Evolutionary conservation across 2,797 vertebrate species (phyloP), one percentile per base, ranked within the genome.

Genomic region (Emydoidea blandingii): DNA sequence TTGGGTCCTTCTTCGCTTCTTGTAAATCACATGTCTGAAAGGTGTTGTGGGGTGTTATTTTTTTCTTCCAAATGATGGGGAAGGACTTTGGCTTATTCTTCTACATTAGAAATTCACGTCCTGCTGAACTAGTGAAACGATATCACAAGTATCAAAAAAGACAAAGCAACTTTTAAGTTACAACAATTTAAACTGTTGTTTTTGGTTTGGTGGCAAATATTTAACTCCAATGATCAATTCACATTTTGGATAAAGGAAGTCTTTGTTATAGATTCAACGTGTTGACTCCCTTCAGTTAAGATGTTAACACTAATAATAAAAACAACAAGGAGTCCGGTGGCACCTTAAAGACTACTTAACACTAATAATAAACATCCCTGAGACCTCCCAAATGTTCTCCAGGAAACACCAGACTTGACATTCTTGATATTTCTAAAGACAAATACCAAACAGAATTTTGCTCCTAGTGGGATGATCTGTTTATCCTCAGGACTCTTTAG

Each of bases 121-220:
- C 27, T 91, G 78, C 68, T 80, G 29, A 65, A 86, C 84, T 78
- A 95, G 54, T 34, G 90, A 76, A 92, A 85, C 29, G 7, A 21
- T 19, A 0, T 19, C 3, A 5, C 16, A n/a, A 37, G 34, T 8
- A 68, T 21, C 65, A 68, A 68, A n/a, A 68, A 8, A 23, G 18
- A 19, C n/a, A 68, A 68, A 65, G 34, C 34, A 65, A 37, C n/a
- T 68, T n/a, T 37, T 37, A 68, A 68, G 34, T 37, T 37, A 21
- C 31, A 65, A 65, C n/a, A 37, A 11, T 68, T 21, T 68, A 19
- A 37, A 37, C 18, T 8, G 18, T 37, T 68, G n/a, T 37, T 68
- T 68, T 68, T 57, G 12, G 34, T 23, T 80, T 65, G 47, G 29
- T 44, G 16, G 49, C 56, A 74, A 62, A 52, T 68, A 82, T 1